These are phyloP conservation scores for Lutjanus argentimaculatus DNA, from an alignment of 2,797 vertebrate species.

Conservation along the genomic window DNA sequence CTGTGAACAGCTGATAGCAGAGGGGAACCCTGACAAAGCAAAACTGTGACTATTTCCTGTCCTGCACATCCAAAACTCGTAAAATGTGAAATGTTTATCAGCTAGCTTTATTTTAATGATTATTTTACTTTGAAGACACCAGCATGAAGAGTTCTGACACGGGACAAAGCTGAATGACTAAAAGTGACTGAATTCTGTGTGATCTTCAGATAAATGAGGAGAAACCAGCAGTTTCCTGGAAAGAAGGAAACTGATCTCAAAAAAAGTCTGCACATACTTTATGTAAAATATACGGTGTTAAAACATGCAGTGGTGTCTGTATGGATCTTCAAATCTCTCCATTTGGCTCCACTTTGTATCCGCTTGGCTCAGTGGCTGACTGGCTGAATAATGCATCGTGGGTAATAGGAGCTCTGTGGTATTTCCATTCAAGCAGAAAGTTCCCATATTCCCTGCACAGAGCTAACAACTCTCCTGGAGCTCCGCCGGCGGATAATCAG, in stretches of 20 bases:
- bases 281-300: slow-evolving; percentile 11
- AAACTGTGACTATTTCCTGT: too few relatives aligned
- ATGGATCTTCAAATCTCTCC: not conserved
- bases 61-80: too few relatives aligned
- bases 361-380: not conserved
- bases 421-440: slow-evolving; percentile 47
- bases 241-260: not conserved
- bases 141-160: too few relatives aligned
- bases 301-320: not conserved
- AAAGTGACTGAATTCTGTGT: too few relatives aligned
- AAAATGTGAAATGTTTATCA: too few relatives aligned
- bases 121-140: too few relatives aligned
- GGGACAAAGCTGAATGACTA: too few relatives aligned
- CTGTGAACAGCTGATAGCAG: too few relatives aligned
- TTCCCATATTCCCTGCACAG: slow-evolving; percentile 28
- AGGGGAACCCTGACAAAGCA: too few relatives aligned
- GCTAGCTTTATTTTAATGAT: too few relatives aligned
- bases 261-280: not conserved
- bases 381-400: slow-evolving; percentile 56
- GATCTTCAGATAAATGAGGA: too few relatives aligned
- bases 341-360: slow-evolving; percentile 10
- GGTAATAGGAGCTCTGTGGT: slow-evolving; percentile 55
- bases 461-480: slow-evolving; percentile 24
- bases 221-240: not conserved
- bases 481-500: slow-evolving; percentile 14